Evolutionary conservation across 2,113 vertebrate genomes (phyloP).

Genomic region (Ophthalmolycus amberensis): DNA sequence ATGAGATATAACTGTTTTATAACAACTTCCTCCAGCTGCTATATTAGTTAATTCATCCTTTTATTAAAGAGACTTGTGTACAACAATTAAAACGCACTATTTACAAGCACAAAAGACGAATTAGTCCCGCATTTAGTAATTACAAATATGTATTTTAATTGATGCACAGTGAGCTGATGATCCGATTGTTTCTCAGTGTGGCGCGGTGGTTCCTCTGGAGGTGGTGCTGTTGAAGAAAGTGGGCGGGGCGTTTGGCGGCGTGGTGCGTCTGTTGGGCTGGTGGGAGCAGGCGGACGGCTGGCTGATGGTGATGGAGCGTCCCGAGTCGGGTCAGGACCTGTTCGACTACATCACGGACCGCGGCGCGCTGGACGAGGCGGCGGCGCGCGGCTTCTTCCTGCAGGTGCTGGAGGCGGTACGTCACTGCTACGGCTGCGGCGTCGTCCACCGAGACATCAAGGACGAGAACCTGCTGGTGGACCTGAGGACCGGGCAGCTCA

Average conservation of each 20-base stretch:
- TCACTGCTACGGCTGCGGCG: conserved; percentile 92
- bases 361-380: conserved; percentile 90
- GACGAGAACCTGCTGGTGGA: conserved; percentile 96
- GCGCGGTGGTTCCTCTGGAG: conserved; percentile 90
- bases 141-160: not conserved
- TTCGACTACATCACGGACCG: conserved; percentile 97
- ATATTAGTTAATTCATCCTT: not conserved
- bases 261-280: conserved; percentile 93
- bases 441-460: conserved; percentile 95
- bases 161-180: no score
- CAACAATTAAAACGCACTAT: not conserved
- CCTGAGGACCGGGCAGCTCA: conserved; percentile 89
- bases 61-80: no score
- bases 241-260: conserved; percentile 88
- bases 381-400: conserved; percentile 90
- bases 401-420: conserved; percentile 93
- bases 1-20: not conserved
- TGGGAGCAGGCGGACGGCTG: conserved; percentile 92
- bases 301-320: conserved; percentile 91
- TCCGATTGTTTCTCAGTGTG: conserved; percentile 76
- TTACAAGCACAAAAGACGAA: not conserved
- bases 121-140: not conserved
- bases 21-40: not conserved
- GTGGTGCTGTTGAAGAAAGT: conserved; percentile 93
- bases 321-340: conserved; percentile 91